phyloP scores from a whole-genome alignment of 2,797 vertebrate genomes.

The Harpagifer antarcticus region DNA sequence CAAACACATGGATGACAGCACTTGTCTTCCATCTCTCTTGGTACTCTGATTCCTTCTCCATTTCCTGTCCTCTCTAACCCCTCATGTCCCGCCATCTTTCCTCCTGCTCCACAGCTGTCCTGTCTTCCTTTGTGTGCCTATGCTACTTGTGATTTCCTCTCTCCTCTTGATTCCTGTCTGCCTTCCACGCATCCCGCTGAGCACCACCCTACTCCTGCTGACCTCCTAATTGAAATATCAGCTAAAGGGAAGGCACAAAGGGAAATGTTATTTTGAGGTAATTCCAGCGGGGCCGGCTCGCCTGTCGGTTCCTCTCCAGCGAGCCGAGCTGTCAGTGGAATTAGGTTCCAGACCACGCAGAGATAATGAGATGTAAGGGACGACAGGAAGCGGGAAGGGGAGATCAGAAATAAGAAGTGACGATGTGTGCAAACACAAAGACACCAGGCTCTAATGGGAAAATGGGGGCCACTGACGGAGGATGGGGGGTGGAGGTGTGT shows the following conservation, averaged over 20 bases:
- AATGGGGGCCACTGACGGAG: conserved; percentile 12
- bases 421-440: conserved; percentile 66
- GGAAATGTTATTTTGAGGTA: conserved; percentile 81
- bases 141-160: conserved; percentile 45
- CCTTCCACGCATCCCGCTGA: conserved; percentile 29
- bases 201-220: conserved; percentile 46
- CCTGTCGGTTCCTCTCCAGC: conserved; percentile 66
- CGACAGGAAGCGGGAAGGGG: conserved; percentile 30
- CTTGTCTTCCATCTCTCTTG: conserved; percentile 16
- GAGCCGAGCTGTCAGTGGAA: conserved; percentile 65
- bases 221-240: conserved; percentile 82
- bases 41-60: conserved; percentile 50
- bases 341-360: conserved; percentile 67
- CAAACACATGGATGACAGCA: conserved; percentile 29
- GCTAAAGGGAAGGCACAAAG: conserved; percentile 61
- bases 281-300: conserved; percentile 60
- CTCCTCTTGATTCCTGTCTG: conserved; percentile 30
- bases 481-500: not conserved
- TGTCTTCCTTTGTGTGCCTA: conserved; percentile 25
- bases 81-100: conserved; percentile 41
- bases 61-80: conserved; percentile 32
- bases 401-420: conserved; percentile 58
- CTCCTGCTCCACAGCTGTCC: conserved; percentile 18
- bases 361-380: conserved; percentile 68
- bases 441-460: conserved; percentile 47